Percentiles rank a stretch among this genome's conserved stretches.
These are phyloP conservation scores for Premnoplex brunnescens DNA, from an alignment of 2,797 vertebrate species.

Conservation along the genomic window DNA sequence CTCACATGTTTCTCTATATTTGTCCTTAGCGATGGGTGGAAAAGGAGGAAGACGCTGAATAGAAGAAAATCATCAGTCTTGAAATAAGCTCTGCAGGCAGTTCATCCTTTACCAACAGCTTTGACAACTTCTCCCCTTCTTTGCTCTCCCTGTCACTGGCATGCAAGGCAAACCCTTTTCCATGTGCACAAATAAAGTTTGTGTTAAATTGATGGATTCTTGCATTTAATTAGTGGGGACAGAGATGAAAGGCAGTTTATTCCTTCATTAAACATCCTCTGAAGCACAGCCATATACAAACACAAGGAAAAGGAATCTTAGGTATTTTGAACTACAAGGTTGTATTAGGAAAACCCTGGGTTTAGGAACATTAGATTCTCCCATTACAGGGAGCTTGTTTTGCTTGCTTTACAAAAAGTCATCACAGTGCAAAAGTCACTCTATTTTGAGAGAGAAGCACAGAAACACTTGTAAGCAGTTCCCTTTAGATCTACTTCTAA, in stretches of 20 bases:
- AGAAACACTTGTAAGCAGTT: neutral
- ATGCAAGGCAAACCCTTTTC: neutral
- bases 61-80: neutral
- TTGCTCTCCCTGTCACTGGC: neutral
- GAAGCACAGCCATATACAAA: neutral
- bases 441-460: neutral
- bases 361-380: neutral
- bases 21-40: constrained; percentile 47
- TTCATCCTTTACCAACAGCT: neutral
- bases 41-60: constrained; percentile 26
- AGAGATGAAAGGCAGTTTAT: neutral
- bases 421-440: neutral
- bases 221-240: neutral
- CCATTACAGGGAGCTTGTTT: neutral
- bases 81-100: neutral
- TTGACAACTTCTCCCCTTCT: neutral
- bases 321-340: neutral
- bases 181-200: neutral
- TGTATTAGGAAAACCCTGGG: neutral
- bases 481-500: neutral
- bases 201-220: neutral
- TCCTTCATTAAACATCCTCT: neutral
- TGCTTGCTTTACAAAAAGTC: neutral
- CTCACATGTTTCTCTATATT: neutral
- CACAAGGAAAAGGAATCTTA: neutral